These are phyloP conservation scores for Belonocnema kinseyi DNA, from an alignment of 1,140 invertebrate species.

Conservation along the genomic window DNA sequence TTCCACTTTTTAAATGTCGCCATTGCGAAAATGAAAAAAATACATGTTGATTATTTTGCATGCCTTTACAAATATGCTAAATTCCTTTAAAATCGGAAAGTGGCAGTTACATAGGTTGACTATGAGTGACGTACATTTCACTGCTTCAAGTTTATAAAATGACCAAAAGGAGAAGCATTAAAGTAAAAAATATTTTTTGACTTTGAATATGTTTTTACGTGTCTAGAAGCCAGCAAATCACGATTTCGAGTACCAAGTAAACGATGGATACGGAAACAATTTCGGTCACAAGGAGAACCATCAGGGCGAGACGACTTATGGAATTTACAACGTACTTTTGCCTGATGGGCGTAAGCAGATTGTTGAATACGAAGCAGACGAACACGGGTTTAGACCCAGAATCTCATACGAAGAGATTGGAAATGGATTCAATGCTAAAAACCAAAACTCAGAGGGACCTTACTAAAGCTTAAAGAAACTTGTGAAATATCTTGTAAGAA, in stretches of 20 bases:
- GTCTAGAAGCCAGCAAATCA: conserved; percentile 81
- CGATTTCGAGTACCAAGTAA: conserved; percentile 84
- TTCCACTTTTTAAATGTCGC: no score
- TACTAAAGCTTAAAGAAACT: conserved; percentile 37
- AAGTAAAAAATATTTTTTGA: not conserved
- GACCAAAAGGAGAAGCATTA: not conserved
- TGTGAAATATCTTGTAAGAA: not conserved
- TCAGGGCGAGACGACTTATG: conserved; percentile 81
- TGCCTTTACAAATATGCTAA: no score
- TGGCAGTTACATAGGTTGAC: no score
- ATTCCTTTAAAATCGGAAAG: no score
- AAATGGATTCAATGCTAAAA: conserved; percentile 41
- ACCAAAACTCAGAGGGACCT: conserved; percentile 38
- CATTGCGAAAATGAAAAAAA: no score
- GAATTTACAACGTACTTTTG: conserved; percentile 83
- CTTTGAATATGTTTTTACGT: conserved; percentile 43
- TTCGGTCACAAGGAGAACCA: conserved; percentile 84
- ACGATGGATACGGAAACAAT: conserved; percentile 83
- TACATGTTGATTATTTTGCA: no score
- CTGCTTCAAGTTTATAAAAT: not conserved
- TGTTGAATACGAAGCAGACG: conserved; percentile 87
- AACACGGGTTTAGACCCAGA: conserved; percentile 85
- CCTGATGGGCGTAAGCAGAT: conserved; percentile 87
- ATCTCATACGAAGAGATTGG: conserved; percentile 83
- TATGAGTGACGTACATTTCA: no score